These are phyloP conservation scores for Epicampocera succincta DNA, from an alignment of 2,888 invertebrate species.

Conservation along the genomic window DNA sequence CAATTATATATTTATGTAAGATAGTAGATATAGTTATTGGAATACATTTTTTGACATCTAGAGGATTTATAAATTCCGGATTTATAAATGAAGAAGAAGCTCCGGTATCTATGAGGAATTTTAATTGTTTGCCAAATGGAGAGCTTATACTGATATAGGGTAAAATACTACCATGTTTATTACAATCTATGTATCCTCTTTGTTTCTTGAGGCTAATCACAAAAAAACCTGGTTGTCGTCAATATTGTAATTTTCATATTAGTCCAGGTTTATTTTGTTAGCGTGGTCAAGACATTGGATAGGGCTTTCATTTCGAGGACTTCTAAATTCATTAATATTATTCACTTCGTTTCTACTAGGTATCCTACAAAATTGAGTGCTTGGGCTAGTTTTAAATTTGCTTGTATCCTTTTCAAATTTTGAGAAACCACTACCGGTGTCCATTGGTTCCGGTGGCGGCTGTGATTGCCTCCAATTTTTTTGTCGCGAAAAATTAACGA, in stretches of 20 bases:
- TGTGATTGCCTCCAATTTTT: slow-evolving; percentile 59
- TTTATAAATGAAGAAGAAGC: slow-evolving; percentile 16
- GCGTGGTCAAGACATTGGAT: neutral
- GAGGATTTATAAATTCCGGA: slow-evolving; percentile 1
- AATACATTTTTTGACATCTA: neutral
- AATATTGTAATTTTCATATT: slow-evolving; percentile 26
- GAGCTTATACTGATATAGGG: slow-evolving; percentile 52
- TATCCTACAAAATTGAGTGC: neutral
- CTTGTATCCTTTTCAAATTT: slow-evolving; percentile 9
- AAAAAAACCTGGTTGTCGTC: slow-evolving; percentile 5
- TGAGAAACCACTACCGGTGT: slow-evolving; percentile 29
- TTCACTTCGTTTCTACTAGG: slow-evolving; percentile 18
- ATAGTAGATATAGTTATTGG: slow-evolving; percentile 1
- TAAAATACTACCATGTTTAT: slow-evolving; percentile 8
- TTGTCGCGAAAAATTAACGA: slow-evolving; percentile 62
- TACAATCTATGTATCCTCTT: slow-evolving; percentile 26
- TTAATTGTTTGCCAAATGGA: slow-evolving; percentile 46
- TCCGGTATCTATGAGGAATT: slow-evolving; percentile 48
- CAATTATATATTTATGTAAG: neutral
- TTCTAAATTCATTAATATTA: slow-evolving; percentile 15
- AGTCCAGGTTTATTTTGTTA: slow-evolving; percentile 12
- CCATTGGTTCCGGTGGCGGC: slow-evolving; percentile 46
- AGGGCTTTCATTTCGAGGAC: slow-evolving; percentile 2
- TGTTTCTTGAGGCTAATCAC: slow-evolving; percentile 16
- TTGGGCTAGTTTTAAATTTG: neutral